These are phyloP conservation scores for Champsocephalus esox DNA, from an alignment of 2,797 vertebrate genomes.

Conservation along the genomic window DNA sequence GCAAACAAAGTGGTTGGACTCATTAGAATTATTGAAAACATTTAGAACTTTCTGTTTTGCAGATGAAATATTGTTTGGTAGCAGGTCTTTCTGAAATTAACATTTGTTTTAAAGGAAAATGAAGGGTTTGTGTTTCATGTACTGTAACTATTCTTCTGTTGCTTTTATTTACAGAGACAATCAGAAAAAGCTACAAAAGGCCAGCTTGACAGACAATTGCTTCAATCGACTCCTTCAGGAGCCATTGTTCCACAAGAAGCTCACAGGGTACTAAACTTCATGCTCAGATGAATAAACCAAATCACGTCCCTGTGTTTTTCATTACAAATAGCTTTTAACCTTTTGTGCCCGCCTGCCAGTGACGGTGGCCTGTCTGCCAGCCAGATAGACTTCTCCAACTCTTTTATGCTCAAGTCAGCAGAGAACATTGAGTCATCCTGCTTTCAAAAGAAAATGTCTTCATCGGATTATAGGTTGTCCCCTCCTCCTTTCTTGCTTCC, in stretches of 20 bases:
- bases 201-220: background rate
- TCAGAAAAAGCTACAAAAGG: background rate
- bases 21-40: slow-evolving; percentile 12
- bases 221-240: background rate
- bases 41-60: slow-evolving; percentile 9
- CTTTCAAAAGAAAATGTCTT: slow-evolving; percentile 8
- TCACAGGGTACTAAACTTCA: background rate
- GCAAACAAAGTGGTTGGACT: background rate
- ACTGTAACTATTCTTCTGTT: too few relatives aligned
- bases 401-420: slow-evolving; percentile 20
- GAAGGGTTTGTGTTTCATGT: background rate
- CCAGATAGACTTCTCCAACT: slow-evolving; percentile 2
- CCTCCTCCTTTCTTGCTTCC: background rate
- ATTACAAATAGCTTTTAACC: slow-evolving; percentile 32
- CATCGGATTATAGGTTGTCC: background rate
- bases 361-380: background rate
- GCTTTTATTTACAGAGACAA: background rate
- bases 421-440: background rate
- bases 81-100: background rate
- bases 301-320: slow-evolving; percentile 6
- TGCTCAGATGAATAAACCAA: slow-evolving; percentile 12
- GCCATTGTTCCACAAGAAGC: background rate
- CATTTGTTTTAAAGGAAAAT: background rate
- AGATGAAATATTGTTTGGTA: background rate
- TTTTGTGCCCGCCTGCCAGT: too few relatives aligned